A percentile compares a stretch with the other conserved stretches of the same genome.
phyloP scores from a whole-genome alignment of 2,113 vertebrate genomes.

The Ibidorhyncha struthersii region DNA sequence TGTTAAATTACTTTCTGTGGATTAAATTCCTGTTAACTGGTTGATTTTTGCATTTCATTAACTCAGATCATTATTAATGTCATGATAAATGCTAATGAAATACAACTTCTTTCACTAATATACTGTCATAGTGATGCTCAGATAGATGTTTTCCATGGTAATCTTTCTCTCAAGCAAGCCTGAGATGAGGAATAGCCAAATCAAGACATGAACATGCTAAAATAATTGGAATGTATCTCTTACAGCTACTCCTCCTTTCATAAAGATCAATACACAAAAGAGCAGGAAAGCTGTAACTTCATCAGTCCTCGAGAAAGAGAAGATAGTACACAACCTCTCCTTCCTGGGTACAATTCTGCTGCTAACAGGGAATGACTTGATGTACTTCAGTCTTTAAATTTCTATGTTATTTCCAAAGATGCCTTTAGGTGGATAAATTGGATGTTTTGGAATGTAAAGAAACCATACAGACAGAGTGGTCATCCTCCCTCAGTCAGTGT shows the following conservation, averaged over 20 bases:
- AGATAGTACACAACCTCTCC: not conserved
- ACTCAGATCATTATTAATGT: slow-evolving; percentile 53
- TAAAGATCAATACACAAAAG: not conserved
- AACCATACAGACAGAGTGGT: not conserved
- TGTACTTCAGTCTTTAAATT: not conserved
- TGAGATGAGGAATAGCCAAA: not conserved
- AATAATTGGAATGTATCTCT: not conserved
- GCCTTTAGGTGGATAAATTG: not conserved
- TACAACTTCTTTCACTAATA: slow-evolving; percentile 41
- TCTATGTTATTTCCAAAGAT: not conserved
- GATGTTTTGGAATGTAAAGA: not conserved
- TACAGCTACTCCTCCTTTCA: not conserved
- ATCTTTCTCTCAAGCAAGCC: not conserved
- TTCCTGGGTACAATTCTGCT: not conserved
- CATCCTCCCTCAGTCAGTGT: not conserved
- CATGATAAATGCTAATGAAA: slow-evolving; percentile 48
- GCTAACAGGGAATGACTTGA: not conserved
- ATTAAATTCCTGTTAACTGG: slow-evolving; percentile 57
- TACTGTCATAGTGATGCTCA: slow-evolving; percentile 24
- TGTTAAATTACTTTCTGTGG: slow-evolving; percentile 56
- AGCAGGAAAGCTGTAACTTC: not conserved
- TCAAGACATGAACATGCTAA: not conserved
- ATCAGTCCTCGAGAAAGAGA: not conserved
- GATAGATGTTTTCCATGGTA: slow-evolving; percentile 6
- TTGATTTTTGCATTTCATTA: slow-evolving; percentile 67